These are phyloP conservation scores for Bradypodion pumilum DNA, from an alignment of 2,797 vertebrate genomes.

Conservation along the genomic window DNA sequence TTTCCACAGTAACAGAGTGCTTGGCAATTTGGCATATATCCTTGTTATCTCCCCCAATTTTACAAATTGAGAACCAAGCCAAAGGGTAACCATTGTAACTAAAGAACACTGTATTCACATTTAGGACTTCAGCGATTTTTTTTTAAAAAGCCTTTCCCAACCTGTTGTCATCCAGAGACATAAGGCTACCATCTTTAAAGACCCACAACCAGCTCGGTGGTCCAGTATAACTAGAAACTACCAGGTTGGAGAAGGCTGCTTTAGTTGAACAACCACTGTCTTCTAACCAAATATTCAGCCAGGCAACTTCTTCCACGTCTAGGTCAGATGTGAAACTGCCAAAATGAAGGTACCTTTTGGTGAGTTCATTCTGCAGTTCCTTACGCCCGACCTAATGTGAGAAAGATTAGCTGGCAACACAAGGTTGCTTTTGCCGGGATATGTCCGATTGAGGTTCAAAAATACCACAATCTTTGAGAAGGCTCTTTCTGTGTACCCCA, in stretches of 20 bases:
- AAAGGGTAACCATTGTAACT: neutral
- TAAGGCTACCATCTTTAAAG: neutral
- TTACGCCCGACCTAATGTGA: too few relatives aligned
- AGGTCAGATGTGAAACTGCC: too few relatives aligned
- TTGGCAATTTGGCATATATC: conserved; percentile 11
- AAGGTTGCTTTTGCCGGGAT: too few relatives aligned
- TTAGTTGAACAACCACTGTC: neutral
- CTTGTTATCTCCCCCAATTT: conserved; percentile 3
- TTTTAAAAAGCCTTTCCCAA: neutral
- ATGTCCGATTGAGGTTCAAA: too few relatives aligned
- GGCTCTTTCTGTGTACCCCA: too few relatives aligned
- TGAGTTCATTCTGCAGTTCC: too few relatives aligned
- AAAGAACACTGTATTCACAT: neutral
- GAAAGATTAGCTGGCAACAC: too few relatives aligned
- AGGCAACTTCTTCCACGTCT: too few relatives aligned
- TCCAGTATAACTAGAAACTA: neutral
- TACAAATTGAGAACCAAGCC: conserved; percentile 1
- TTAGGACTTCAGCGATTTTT: neutral
- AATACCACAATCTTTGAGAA: too few relatives aligned
- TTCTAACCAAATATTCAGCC: neutral
- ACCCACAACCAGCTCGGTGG: too few relatives aligned
- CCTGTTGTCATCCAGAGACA: neutral
- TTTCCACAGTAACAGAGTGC: conserved; percentile 31
- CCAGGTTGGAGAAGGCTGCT: neutral
- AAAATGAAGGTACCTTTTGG: too few relatives aligned